These are phyloP conservation scores for Morelia viridis DNA, from an alignment of 2,797 vertebrate genomes.

Conservation along the genomic window DNA sequence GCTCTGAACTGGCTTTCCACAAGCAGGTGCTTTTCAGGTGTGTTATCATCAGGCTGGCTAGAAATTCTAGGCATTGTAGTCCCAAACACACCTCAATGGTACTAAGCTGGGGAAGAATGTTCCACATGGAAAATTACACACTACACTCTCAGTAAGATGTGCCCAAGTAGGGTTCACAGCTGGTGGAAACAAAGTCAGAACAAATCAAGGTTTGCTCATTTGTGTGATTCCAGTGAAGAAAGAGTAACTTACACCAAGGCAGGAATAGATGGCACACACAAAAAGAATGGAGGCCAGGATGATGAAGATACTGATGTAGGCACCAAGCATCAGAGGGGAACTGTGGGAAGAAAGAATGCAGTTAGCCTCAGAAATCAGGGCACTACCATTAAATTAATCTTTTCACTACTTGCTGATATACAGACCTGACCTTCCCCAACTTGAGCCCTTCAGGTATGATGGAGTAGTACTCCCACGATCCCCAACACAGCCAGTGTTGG, in stretches of 20 bases:
- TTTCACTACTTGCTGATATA: not conserved
- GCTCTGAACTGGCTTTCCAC: not conserved
- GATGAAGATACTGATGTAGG: slow-evolving; percentile 87
- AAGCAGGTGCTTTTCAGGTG: not conserved
- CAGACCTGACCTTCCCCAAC: not conserved
- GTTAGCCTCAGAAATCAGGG: not conserved
- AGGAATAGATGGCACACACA: slow-evolving; percentile 90
- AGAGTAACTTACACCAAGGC: slow-evolving; percentile 81
- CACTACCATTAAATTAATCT: not conserved
- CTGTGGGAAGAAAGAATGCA: slow-evolving; percentile 65
- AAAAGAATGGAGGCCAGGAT: slow-evolving; percentile 87
- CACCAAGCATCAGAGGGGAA: slow-evolving; percentile 86
- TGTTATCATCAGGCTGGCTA: not conserved
- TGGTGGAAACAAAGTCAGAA: not conserved
- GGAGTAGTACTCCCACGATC: not conserved
- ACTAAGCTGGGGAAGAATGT: not conserved
- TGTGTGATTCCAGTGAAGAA: not conserved
- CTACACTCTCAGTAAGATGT: not conserved
- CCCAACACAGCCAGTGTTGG: not conserved
- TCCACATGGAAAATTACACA: not conserved
- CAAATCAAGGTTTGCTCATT: not conserved
- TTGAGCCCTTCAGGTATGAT: not conserved
- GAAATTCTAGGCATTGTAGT: not conserved
- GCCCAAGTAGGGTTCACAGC: not conserved
- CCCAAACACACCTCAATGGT: not conserved